phyloP scores from a whole-genome alignment of 1,140 invertebrate species.

The Micrasema minimum region DNA sequence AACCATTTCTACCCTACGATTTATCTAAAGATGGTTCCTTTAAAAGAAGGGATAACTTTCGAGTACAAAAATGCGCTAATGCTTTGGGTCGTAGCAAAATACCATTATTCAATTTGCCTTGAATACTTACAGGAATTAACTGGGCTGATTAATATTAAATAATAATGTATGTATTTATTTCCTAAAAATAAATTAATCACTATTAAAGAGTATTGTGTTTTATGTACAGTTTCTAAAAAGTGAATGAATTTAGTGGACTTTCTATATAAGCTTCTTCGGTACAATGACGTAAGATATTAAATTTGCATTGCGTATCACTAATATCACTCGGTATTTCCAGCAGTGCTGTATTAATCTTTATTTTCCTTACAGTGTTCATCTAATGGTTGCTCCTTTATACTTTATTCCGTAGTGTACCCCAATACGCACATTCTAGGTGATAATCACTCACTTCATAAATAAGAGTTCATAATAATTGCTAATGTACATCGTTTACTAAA shows the following conservation, averaged over 20 bases:
- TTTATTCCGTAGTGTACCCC: too few species aligned
- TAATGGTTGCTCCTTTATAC: background rate
- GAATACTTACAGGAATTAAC: too few species aligned
- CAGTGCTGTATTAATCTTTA: conserved; percentile 30
- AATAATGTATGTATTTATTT: too few species aligned
- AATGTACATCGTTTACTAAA: conserved; percentile 4
- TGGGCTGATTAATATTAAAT: too few species aligned
- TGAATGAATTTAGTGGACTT: conserved; percentile 6
- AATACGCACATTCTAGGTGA: too few species aligned
- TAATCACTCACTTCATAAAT: too few species aligned
- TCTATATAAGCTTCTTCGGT: conserved; percentile 11
- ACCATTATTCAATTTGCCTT: too few species aligned
- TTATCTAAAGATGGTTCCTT: too few species aligned
- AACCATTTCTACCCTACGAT: conserved; percentile 12
- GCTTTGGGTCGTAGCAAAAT: too few species aligned
- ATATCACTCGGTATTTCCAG: conserved; percentile 34
- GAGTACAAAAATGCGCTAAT: too few species aligned
- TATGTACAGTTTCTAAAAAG: conserved; percentile 4
- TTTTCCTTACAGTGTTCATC: background rate
- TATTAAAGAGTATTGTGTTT: background rate
- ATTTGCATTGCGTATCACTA: conserved; percentile 13
- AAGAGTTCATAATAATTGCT: background rate
- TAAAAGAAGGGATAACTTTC: too few species aligned
- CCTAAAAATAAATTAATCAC: too few species aligned
- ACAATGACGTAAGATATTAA: background rate